Conservation (phyloP, 1,140 invertebrate species). For the Asobara japonica region DNA sequence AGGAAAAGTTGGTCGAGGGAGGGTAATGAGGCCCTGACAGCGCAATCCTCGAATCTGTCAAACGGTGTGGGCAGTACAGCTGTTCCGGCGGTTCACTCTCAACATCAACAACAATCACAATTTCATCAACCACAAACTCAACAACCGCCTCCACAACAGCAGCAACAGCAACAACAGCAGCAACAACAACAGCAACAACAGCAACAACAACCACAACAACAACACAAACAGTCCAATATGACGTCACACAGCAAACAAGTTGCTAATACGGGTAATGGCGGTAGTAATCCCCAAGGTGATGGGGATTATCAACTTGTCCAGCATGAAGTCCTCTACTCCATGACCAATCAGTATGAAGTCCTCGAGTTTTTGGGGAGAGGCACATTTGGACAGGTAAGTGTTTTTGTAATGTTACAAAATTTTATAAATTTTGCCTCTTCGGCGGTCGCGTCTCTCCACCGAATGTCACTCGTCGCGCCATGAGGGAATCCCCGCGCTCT, state of each 20-base stretch:
- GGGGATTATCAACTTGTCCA: constrained; percentile 98
- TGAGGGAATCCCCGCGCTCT: too few relatives aligned
- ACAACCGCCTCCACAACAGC: constrained; percentile 52
- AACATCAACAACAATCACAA: constrained; percentile 50
- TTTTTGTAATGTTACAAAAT: neutral
- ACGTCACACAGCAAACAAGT: constrained; percentile 80
- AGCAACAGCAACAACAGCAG: constrained; percentile 49
- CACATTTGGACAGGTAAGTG: constrained; percentile 91
- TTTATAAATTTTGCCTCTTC: neutral
- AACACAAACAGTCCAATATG: constrained; percentile 67
- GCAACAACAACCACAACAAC: constrained; percentile 28
- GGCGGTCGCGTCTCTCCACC: too few relatives aligned
- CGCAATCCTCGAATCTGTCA: constrained; percentile 56
- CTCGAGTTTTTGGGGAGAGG: constrained; percentile 98
- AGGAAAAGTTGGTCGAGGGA: constrained; percentile 73
- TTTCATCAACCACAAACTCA: constrained; percentile 54
- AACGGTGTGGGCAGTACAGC: constrained; percentile 57
- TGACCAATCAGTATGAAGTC: constrained; percentile 94
- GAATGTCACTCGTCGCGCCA: too few relatives aligned
- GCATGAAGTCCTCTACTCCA: constrained; percentile 97
- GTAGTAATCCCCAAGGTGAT: constrained; percentile 82
- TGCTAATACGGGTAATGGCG: constrained; percentile 62
- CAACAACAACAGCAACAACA: constrained; percentile 28
- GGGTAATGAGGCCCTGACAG: constrained; percentile 70
- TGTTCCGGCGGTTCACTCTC: constrained; percentile 53